A percentile compares a stretch with the other conserved stretches of the same genome.
Evolutionary conservation across 2,888 invertebrate genomes (phyloP).

Genomic region (Cabera pusaria): DNA sequence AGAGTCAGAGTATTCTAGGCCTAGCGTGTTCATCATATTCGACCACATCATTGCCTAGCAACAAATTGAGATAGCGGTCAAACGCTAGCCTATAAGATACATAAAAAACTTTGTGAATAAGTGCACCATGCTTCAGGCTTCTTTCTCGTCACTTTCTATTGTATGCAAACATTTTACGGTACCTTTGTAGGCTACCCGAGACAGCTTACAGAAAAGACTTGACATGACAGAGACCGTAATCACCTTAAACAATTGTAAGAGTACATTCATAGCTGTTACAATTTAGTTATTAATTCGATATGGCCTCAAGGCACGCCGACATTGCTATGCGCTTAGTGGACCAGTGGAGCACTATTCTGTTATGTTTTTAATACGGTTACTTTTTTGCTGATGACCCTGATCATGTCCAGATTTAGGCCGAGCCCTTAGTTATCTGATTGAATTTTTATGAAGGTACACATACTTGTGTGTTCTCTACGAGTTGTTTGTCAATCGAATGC

Average conservation of each 20-base stretch:
- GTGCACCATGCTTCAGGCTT: constrained; percentile 1
- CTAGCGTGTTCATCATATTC: too few species aligned
- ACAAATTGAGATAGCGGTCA: too few species aligned
- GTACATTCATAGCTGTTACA: constrained; percentile 22
- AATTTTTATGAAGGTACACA: constrained; percentile 28
- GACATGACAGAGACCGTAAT: constrained; percentile 5
- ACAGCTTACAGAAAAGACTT: constrained; percentile 2
- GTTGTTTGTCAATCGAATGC: not conserved
- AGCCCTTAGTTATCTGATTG: constrained; percentile 61
- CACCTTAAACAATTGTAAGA: constrained; percentile 10
- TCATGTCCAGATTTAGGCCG: constrained; percentile 50
- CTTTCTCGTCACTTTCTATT: constrained; percentile 11
- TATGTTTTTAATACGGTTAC: constrained; percentile 77
- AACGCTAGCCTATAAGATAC: too few species aligned
- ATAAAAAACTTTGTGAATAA: not conserved
- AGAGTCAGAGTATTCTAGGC: too few species aligned
- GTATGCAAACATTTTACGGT: constrained; percentile 13
- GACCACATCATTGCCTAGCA: too few species aligned
- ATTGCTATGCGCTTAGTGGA: constrained; percentile 69
- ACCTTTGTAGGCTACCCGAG: constrained; percentile 5
- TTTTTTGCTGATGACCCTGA: constrained; percentile 66
- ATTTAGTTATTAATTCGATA: constrained; percentile 49
- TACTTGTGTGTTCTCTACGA: constrained; percentile 15
- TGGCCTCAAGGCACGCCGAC: constrained; percentile 47
- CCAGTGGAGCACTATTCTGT: constrained; percentile 74